Percentiles rank a stretch among this genome's conserved stretches.
Evolutionary conservation across 2,888 invertebrate species (phyloP).

Genomic region (Eupithecia subumbrata): DNA sequence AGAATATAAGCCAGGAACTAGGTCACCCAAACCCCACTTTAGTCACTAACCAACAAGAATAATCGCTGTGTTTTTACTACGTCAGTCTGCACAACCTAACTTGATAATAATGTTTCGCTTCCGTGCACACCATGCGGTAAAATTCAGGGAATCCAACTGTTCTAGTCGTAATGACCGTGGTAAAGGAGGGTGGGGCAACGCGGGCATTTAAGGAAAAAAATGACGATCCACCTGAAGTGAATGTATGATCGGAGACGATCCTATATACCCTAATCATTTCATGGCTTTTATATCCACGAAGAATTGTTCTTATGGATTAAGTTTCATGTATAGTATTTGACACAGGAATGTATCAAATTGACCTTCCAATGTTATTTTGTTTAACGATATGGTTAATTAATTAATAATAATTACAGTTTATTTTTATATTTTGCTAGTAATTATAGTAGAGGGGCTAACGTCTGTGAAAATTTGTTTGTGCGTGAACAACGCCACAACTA

Average conservation of each 20-base stretch:
- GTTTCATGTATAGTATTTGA: not conserved
- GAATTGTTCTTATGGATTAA: not conserved
- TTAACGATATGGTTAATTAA: too few species aligned
- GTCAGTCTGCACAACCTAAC: not conserved
- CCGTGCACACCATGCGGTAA: slow-evolving; percentile 17
- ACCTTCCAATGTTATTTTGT: not conserved
- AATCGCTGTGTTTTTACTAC: slow-evolving; percentile 9
- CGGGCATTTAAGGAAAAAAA: not conserved
- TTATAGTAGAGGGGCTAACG: too few species aligned
- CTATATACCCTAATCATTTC: too few species aligned
- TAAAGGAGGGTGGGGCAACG: not conserved
- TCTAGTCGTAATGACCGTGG: slow-evolving; percentile 25
- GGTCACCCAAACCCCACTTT: not conserved
- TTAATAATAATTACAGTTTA: too few species aligned
- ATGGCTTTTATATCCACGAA: not conserved
- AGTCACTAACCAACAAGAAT: slow-evolving; percentile 8
- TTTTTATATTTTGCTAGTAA: too few species aligned
- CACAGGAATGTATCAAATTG: too few species aligned
- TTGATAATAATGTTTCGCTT: slow-evolving; percentile 14
- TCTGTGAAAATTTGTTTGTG: not conserved
- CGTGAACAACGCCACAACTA: not conserved
- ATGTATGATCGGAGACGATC: too few species aligned
- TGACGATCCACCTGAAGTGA: not conserved
- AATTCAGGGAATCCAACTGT: slow-evolving; percentile 19
- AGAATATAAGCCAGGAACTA: not conserved